Evolutionary conservation across 1,140 invertebrate genomes (phyloP), one percentile per base, ranked within the genome.

Genomic region (Helicoverpa zea): DNA sequence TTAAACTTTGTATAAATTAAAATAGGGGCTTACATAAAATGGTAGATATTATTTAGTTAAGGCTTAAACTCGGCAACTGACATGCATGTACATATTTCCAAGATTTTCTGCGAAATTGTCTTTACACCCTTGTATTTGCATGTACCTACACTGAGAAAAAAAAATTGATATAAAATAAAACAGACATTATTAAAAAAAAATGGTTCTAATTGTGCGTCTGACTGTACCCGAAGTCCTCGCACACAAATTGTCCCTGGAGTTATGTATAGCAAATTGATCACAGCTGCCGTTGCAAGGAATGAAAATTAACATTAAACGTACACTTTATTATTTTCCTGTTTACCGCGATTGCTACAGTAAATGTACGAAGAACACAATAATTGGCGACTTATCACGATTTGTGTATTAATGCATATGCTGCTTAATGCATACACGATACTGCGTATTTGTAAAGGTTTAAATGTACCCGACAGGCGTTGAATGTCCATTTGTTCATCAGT

Each of bases 251-350:
- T 77, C 49, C 61, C 66, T 77, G 79, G 49, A 61, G 47, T 49
- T 66, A 49, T 77, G 59, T 83, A 79, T 63, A 18, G 76, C 61
- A 79, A 83, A 83, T 81, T 81, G 82, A 80, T 81, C 79, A 81
- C 82, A 83, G 79, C 82, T 83, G 82, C 70, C 54, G 61, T 35
- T 16, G 23, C 23, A 72, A 30, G 47, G 75, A 77, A 77, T 77
- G 73, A 77, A 77, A 77, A 77, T 77, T 77, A 77, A 66, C 75
- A 77, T 64, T 64, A 77, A 77, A 64, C 29, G 61, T 54, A 66
- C 61, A 77, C 59, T 61, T 77, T 77, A 77, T 66, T 66, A 77
- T 77, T 77, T 77, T 77, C 61, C 75, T 77, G 75, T 77, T 77
- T 77, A 77, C 75, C 35, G 23, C 47, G 49, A 35, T 66, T 51